Percentiles rank a stretch among this genome's conserved stretches.
phyloP scores from a whole-genome alignment of 2,888 invertebrate species.

The Cynaeus angustus region DNA sequence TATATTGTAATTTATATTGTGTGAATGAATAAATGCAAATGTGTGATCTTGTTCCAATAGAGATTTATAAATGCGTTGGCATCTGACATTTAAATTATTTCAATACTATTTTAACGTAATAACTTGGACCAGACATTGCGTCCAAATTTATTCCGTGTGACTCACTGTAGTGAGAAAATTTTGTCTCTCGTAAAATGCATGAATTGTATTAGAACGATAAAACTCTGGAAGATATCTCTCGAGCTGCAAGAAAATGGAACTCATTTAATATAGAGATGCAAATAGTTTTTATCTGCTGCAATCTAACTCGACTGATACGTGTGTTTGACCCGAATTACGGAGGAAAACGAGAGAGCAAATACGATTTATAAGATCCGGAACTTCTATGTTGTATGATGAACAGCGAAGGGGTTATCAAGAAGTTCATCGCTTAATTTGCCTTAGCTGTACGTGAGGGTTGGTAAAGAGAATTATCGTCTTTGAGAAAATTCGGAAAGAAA shows the following conservation, averaged over 20 bases:
- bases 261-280: constrained; percentile 2
- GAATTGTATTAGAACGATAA: neutral
- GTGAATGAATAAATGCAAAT: constrained; percentile 23
- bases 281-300: neutral
- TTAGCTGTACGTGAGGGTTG: constrained; percentile 14
- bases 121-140: constrained; percentile 11
- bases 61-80: constrained; percentile 23
- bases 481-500: neutral
- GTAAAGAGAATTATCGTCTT: neutral
- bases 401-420: neutral
- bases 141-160: constrained; percentile 7
- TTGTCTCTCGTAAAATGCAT: neutral
- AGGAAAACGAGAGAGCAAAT: constrained; percentile 1
- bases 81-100: constrained; percentile 13
- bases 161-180: neutral
- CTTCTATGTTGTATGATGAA: neutral
- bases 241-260: neutral
- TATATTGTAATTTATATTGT: constrained; percentile 11
- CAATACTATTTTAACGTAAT: constrained; percentile 13
- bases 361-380: constrained; percentile 12
- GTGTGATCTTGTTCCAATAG: constrained; percentile 41
- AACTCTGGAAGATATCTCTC: neutral
- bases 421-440: constrained; percentile 23
- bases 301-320: neutral
- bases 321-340: neutral